Evolutionary conservation across 2,797 vertebrate genomes (phyloP), one percentile per base, ranked within the genome.

Genomic region (Mus caroli): DNA sequence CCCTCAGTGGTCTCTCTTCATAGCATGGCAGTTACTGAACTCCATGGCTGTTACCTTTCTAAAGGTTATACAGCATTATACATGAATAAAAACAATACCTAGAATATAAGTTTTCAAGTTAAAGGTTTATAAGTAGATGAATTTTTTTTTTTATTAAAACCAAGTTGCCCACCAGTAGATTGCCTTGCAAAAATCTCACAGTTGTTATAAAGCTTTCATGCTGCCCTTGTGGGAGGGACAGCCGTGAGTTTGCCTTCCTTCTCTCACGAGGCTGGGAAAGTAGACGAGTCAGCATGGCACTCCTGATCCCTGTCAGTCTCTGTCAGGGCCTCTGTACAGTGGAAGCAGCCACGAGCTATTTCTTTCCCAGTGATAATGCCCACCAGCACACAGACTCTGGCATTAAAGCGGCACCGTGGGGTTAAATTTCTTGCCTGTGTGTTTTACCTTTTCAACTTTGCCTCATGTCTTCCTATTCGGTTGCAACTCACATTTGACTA

Each of bases 131-230:
- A 60, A 62, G 15, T 64, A 46, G 43, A 64, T n/a, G 6, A 13
- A 69, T n/a, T 37, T n/a, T 71, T n/a, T 71, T 73, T 73, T 76
- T 64, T 34, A 56, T 87, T 78, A 75, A 94, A 91, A 64, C 52
- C 50, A 64, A 50, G 34, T 26, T 31, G 4, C 6, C 77, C 0
- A 28, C 46, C 17, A 4, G 26, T 31, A 15, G 12, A 12, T 56
- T 64, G 78, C 26, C 40, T 6, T 43, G 5, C 50, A 6, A 73
- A 73, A 69, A 62, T 64, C 71, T 58, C 40, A 24, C 3, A n/a
- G 34, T 56, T 8, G 34, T 6, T 17, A 34, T 10, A n/a, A 34
- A 50, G n/a, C n/a, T 91, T 56, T 79, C 15, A 7, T 24, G 60
- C 34, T 8, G 34, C 73, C 40, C 60, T 90, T 79, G 37, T 24